Evolutionary conservation across 2,888 invertebrate genomes (phyloP).

Genomic region (Spisula solida): DNA sequence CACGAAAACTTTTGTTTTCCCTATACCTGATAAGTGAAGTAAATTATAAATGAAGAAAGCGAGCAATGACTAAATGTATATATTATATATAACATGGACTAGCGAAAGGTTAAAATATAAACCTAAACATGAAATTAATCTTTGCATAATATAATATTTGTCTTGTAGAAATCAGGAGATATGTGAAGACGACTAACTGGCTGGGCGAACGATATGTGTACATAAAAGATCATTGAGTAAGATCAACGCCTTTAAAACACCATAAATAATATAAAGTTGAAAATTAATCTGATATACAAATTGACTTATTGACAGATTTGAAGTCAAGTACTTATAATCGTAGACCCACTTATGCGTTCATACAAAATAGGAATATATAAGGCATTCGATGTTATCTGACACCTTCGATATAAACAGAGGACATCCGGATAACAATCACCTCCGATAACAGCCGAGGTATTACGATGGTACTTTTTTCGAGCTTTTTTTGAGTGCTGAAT

Average conservation of each 20-base stretch:
- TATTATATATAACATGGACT: no score
- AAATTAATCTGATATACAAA: conserved; percentile 32
- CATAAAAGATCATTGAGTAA: background rate
- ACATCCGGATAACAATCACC: background rate
- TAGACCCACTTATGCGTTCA: background rate
- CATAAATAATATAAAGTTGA: conserved; percentile 25
- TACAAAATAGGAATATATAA: background rate
- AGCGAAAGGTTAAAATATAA: no score
- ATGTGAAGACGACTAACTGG: background rate
- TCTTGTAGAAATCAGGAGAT: background rate
- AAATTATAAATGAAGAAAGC: no score
- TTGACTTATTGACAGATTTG: conserved; percentile 28
- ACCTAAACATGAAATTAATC: no score
- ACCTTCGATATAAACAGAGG: background rate
- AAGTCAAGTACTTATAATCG: background rate
- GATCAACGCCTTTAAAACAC: conserved; percentile 28
- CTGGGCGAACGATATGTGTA: background rate
- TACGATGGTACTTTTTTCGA: background rate
- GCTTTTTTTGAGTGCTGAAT: background rate
- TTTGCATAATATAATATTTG: background rate
- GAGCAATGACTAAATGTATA: no score
- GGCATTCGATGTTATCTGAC: background rate
- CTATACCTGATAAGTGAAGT: no score
- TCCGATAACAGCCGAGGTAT: background rate
- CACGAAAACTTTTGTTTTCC: no score